Evolutionary conservation across 2,113 vertebrate genomes (phyloP), one percentile per base, ranked within the genome.

Genomic region (Amazona vittata): DNA sequence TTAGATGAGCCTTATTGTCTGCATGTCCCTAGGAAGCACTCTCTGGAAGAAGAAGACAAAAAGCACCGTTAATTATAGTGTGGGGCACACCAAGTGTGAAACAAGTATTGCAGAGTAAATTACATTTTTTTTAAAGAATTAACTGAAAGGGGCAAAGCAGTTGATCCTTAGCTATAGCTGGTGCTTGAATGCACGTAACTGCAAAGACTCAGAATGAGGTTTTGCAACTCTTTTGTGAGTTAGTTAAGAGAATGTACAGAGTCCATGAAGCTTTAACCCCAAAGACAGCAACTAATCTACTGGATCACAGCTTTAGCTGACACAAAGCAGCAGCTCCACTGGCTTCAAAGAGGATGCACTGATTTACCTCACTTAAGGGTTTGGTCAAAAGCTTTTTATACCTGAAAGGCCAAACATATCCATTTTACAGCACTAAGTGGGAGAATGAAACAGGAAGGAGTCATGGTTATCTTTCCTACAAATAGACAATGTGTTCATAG

Each of bases 1-100:
- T 89, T 86, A 83, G 88, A 96, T 89, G 78, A 94, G 86, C 88
- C 76, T 96, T 97, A 94, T 86, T 96, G 91, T 94, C 96, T 97
- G 83, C 15, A 5, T 96, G 87, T 94, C 91, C 55, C 89, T 86
- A 96, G 59, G 83, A 96, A 82, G 77, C 82, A 83, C 64, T 49
- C 86, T 77, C 74, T 73, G 55, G 64, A 70, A 67, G 62, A 75
- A 82, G 15, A 82, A 12, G n/a, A 5, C 65, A 71, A 92, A 81
- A 93, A 57, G 3, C 33, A 53, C 22, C 53, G n/a, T 62, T 85
- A 92, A 69, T 82, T 94, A 53, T 14, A 69, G 24, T 29, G 28
- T 47, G 21, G 16, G 65, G 69, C 25, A 69, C 25, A 55, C 9
- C 15, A 76, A 84, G 49, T 83, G 59, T 63, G 67, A 91, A 95